phyloP scores from a whole-genome alignment of 2,113 vertebrate genomes.

The Chaetodon auriga region DNA sequence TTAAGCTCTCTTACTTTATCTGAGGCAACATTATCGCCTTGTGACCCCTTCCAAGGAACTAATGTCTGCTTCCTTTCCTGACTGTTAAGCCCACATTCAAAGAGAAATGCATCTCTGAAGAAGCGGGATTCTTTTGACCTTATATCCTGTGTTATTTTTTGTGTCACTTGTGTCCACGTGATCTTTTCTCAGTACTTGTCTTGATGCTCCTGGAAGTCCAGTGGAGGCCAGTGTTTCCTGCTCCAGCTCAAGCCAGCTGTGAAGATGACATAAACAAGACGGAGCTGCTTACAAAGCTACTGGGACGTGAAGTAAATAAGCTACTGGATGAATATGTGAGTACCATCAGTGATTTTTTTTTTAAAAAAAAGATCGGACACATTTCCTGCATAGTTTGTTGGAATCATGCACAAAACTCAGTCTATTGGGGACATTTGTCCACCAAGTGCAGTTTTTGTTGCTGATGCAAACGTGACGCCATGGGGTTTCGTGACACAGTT shows the following conservation, averaged over 20 bases:
- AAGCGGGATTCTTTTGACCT: not conserved
- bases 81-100: not conserved
- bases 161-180: not conserved
- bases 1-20: not conserved
- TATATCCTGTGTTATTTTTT: not conserved
- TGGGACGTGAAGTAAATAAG: accelerated
- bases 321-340: conserved; percentile 50
- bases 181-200: conserved; percentile 38
- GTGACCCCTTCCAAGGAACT: not conserved
- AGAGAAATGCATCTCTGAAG: not conserved
- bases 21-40: not conserved
- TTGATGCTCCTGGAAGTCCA: conserved; percentile 31
- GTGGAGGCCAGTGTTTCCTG: not conserved
- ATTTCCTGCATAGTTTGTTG: not conserved
- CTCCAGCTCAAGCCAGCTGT: not conserved
- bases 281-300: accelerated
- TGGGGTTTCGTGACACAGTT: not conserved
- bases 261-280: accelerated
- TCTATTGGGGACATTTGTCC: not conserved
- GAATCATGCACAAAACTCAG: not conserved
- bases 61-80: not conserved
- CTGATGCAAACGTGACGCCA: not conserved
- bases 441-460: not conserved
- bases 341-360: not conserved
- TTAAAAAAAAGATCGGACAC: not conserved